Evolutionary conservation across 2,797 vertebrate genomes (phyloP), one percentile per base, ranked within the genome.

Genomic region (Enteromius trimaculatus): DNA sequence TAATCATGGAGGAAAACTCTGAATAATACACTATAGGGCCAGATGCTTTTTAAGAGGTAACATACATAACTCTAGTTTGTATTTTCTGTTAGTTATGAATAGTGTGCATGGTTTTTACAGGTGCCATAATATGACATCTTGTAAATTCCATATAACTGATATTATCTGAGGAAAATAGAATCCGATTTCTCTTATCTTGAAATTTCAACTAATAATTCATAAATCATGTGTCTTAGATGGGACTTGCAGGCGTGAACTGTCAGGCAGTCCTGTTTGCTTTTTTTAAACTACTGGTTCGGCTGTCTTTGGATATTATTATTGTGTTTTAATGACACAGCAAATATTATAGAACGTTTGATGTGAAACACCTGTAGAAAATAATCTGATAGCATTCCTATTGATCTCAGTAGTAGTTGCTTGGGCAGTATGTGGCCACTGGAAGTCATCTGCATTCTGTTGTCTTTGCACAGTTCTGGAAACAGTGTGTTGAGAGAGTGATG

Each of bases 11-110:
- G 31, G 70, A n/a, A 47, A 70, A 79, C 68, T 39, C 44, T 84
- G 74, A 86, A 86, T 87, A 86, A 87, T 75, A 86, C 74, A 86
- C 79, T 72, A 78, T 39, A 29, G 26, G 26, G n/a, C 13, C 51
- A 29, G 34, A 51, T 81, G 79, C 1, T 49, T 49, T 78, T 75
- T 44, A 44, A 19, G 5, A 60, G 69, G 51, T 29, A 71, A 49
- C 68, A 74, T 8, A 64, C 4, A 6, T 17, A 5, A 29, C 58
- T 49, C 44, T 53, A 14, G 31, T 62, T 21, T 64, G 60, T n/a
- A 39, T 71, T 60, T 55, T 21, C 47, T 68, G 19, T 81, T 47
- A 70, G 17, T 21, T 14, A 80, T 70, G 5, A 69, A 55, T 2
- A 14, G 0, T 78, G 16, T 14, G 26, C 62, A 4, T 34, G 29